These are phyloP conservation scores for Caradrina clavipalpis DNA, from an alignment of 2,888 invertebrate species.

Conservation along the genomic window DNA sequence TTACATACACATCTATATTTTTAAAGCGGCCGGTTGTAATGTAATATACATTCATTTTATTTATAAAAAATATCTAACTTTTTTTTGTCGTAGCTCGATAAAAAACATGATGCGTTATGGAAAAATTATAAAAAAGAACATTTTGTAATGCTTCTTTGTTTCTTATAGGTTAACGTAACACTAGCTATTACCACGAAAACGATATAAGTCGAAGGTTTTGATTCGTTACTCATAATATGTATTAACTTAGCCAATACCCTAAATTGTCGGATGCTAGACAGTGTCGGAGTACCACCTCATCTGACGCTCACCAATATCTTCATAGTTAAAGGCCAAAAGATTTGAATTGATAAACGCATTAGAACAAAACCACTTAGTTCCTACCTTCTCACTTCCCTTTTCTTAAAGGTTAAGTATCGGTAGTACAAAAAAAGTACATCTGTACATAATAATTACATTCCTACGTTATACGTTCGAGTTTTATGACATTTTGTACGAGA, in stretches of 20 bases:
- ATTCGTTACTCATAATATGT: not conserved
- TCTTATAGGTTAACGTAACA: not conserved
- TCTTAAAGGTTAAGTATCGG: not conserved
- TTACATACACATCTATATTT: not conserved
- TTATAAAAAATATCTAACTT: too few relatives aligned
- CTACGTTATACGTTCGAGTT: not conserved
- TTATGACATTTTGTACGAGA: not conserved
- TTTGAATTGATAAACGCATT: too few relatives aligned
- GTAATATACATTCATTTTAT: too few relatives aligned
- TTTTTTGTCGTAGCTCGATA: too few relatives aligned
- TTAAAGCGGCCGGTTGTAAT: too few relatives aligned
- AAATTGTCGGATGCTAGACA: not conserved
- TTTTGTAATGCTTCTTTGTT: not conserved
- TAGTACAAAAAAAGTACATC: not conserved
- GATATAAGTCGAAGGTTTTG: not conserved
- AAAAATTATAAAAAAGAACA: too few relatives aligned
- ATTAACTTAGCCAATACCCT: not conserved
- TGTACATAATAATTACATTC: not conserved
- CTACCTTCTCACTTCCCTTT: too few relatives aligned
- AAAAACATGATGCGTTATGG: too few relatives aligned
- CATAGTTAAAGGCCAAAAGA: too few relatives aligned
- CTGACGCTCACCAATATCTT: too few relatives aligned
- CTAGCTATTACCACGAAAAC: not conserved
- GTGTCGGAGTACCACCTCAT: not conserved
- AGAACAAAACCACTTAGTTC: too few relatives aligned